Percentiles rank a stretch among this genome's conserved stretches.
phyloP scores from a whole-genome alignment of 2,888 invertebrate species.

The Platypus cylindrus region DNA sequence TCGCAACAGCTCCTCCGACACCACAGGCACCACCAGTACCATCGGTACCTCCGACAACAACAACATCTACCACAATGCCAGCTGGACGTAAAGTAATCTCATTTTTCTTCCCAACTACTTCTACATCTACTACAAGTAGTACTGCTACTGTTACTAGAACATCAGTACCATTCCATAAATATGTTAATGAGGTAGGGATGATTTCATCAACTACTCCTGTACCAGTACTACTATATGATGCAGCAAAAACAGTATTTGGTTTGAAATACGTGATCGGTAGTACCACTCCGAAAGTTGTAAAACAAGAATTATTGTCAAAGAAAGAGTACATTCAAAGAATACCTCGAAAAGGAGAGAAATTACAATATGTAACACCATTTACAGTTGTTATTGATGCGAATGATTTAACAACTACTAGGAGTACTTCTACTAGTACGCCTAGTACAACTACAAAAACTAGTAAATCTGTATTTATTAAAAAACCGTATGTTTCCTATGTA shows the following conservation, averaged over 20 bases:
- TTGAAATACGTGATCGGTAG: background rate
- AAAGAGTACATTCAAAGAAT: conserved; percentile 11
- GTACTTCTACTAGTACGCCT: conserved; percentile 4
- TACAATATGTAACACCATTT: conserved; percentile 5
- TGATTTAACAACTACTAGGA: conserved; percentile 8
- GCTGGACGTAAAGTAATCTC: background rate
- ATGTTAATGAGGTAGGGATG: too few species aligned
- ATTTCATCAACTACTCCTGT: too few species aligned
- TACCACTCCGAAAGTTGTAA: too few species aligned
- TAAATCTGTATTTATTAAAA: conserved; percentile 1
- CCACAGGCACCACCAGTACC: too few species aligned
- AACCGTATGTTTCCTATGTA: conserved; percentile 10
- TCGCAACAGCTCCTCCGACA: too few species aligned
- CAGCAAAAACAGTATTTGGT: too few species aligned
- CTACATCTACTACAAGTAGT: conserved; percentile 3
- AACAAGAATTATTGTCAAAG: too few species aligned
- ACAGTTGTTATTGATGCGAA: conserved; percentile 13
- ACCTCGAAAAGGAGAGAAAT: conserved; percentile 11
- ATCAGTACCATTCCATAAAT: too few species aligned
- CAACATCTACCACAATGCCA: too few species aligned
- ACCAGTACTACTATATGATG: too few species aligned
- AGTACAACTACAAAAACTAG: conserved; percentile 1
- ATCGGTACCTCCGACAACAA: too few species aligned
- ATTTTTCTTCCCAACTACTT: background rate
- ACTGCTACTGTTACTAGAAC: background rate